These are phyloP conservation scores for Tipula confusa DNA, from an alignment of 2,888 invertebrate genomes.

Conservation along the genomic window DNA sequence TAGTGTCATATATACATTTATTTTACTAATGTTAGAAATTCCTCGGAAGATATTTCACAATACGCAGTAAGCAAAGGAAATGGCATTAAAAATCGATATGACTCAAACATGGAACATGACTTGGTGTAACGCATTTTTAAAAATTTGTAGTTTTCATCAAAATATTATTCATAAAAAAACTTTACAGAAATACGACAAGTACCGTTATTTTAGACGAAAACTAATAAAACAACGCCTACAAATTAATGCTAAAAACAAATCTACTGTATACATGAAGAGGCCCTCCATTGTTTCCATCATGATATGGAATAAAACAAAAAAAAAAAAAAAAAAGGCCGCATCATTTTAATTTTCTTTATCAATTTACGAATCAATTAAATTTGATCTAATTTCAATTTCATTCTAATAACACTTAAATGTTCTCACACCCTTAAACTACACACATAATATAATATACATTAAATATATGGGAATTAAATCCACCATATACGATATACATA, in stretches of 20 bases:
- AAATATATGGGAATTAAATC: not conserved
- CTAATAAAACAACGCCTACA: not conserved
- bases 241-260: not conserved
- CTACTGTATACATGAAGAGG: not conserved
- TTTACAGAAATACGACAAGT: not conserved
- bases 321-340: not conserved
- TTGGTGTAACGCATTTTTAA: not conserved
- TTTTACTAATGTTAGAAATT: no score
- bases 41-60: not conserved
- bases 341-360: not conserved
- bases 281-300: not conserved
- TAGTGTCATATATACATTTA: no score
- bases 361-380: not conserved
- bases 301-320: not conserved
- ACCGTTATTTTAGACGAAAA: not conserved
- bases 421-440: not conserved
- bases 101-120: not conserved
- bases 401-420: not conserved
- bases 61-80: not conserved
- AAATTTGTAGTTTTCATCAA: not conserved
- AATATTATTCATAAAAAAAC: not conserved
- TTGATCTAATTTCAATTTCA: not conserved
- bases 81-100: not conserved
- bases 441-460: not conserved
- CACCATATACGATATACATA: not conserved